phyloP scores from a whole-genome alignment of 1,140 invertebrate species.

The Macrosteles quadrilineatus region DNA sequence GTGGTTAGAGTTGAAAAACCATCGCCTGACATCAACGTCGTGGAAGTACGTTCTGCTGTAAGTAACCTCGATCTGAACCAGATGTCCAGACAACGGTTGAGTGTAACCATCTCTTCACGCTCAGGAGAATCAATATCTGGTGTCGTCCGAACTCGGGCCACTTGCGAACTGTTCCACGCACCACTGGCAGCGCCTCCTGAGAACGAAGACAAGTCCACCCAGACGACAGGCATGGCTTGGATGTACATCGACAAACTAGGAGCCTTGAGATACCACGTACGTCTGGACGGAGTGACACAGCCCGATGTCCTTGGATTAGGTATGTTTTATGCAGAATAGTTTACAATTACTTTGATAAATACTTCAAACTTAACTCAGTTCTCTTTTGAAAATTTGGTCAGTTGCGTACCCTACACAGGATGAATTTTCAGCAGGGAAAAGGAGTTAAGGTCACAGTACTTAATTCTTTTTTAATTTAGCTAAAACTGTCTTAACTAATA shows the following conservation, averaged over 20 bases:
- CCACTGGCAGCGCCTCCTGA: constrained; percentile 51
- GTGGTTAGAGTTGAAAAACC: constrained; percentile 62
- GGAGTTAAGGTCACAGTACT: no score
- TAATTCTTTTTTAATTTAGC: no score
- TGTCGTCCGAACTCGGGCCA: constrained; percentile 65
- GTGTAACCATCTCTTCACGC: constrained; percentile 65
- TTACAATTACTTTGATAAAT: background rate
- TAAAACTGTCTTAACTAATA: no score
- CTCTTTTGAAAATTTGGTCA: no score
- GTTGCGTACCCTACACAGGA: no score
- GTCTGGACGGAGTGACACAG: constrained; percentile 57
- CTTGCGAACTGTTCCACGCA: constrained; percentile 80
- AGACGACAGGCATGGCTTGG: constrained; percentile 70
- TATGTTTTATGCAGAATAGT: constrained; percentile 21
- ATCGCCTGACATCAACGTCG: constrained; percentile 68
- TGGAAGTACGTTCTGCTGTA: constrained; percentile 72
- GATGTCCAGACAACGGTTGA: constrained; percentile 67
- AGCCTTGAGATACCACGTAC: constrained; percentile 70
- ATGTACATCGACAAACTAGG: constrained; percentile 75
- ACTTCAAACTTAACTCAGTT: no score
- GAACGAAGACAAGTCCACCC: constrained; percentile 41
- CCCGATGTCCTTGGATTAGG: constrained; percentile 42
- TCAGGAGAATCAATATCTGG: constrained; percentile 64
- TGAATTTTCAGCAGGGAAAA: no score
- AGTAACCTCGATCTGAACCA: constrained; percentile 68